These are phyloP conservation scores for Scolopax bukidnonensis DNA, from an alignment of 2,797 vertebrate species.

Conservation along the genomic window DNA sequence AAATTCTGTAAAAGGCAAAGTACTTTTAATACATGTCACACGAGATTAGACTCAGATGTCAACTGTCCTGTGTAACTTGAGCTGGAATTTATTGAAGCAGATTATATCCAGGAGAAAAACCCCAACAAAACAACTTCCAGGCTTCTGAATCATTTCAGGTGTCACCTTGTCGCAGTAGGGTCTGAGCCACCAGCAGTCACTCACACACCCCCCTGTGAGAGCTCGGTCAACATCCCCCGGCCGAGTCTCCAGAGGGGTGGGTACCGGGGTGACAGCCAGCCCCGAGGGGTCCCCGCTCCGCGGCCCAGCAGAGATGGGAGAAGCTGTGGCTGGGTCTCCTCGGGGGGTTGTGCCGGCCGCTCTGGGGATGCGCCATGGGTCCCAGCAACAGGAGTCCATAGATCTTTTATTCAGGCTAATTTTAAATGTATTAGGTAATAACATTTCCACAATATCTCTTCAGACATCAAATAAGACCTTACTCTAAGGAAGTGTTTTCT, in stretches of 20 bases:
- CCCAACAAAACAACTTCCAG: not conserved
- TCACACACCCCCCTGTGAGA: not conserved
- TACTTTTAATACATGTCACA: not conserved
- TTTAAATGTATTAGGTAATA: not conserved
- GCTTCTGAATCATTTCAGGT: not conserved
- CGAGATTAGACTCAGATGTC: not conserved
- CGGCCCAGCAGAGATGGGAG: not conserved
- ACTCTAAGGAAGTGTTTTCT: not conserved
- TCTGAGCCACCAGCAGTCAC: not conserved
- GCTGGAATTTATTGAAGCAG: not conserved
- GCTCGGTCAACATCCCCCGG: not conserved
- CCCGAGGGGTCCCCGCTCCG: not conserved
- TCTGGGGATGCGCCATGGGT: not conserved
- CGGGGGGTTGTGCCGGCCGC: not conserved
- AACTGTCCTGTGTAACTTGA: not conserved
- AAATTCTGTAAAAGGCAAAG: not conserved
- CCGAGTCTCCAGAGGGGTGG: not conserved
- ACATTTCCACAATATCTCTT: not conserved
- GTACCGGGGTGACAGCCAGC: not conserved
- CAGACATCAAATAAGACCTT: not conserved
- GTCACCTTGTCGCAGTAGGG: not conserved
- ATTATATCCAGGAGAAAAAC: not conserved
- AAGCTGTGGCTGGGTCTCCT: not conserved
- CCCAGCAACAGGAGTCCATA: not conserved
- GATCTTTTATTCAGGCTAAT: not conserved